Evolutionary conservation across 2,888 invertebrate genomes (phyloP).

Genomic region (Lobophora halterata): DNA sequence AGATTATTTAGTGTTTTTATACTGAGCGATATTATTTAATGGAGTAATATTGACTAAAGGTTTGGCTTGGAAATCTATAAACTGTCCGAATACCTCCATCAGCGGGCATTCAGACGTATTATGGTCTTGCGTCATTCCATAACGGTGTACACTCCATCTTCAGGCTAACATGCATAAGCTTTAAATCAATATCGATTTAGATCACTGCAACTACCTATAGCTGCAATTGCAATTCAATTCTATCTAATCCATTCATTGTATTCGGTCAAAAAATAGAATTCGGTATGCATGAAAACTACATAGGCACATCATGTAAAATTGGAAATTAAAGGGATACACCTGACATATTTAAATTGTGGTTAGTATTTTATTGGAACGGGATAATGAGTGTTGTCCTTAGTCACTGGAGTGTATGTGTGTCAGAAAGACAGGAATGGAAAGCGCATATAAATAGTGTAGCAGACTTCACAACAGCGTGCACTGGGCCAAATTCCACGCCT

Average conservation of each 20-base stretch:
- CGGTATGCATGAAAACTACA: too few relatives aligned
- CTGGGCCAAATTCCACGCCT: conserved; percentile 57
- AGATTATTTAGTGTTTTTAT: conserved; percentile 5
- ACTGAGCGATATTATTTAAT: conserved; percentile 10
- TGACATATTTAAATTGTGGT: conserved; percentile 19
- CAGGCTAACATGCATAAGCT: too few relatives aligned
- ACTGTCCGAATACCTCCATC: conserved; percentile 15
- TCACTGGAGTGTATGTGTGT: conserved; percentile 62
- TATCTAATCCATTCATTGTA: too few relatives aligned
- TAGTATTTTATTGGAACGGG: conserved; percentile 34
- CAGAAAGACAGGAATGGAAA: conserved; percentile 66
- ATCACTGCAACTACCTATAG: too few relatives aligned
- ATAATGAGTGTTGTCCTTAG: conserved; percentile 59
- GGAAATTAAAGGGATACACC: conserved; percentile 2
- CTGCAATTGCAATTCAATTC: too few relatives aligned
- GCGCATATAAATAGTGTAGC: conserved; percentile 63
- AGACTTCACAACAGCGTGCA: conserved; percentile 41
- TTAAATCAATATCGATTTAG: too few relatives aligned
- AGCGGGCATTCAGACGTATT: conserved; percentile 11
- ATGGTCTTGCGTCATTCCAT: conserved; percentile 7
- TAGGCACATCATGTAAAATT: too few relatives aligned
- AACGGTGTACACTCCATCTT: too few relatives aligned
- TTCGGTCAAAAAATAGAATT: too few relatives aligned
- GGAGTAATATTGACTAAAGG: conserved; percentile 5
- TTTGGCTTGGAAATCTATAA: conserved; percentile 10